Base-by-base conservation (phyloP, 1,140 invertebrate genomes). In the Archegozetes longisetosus region DNA sequence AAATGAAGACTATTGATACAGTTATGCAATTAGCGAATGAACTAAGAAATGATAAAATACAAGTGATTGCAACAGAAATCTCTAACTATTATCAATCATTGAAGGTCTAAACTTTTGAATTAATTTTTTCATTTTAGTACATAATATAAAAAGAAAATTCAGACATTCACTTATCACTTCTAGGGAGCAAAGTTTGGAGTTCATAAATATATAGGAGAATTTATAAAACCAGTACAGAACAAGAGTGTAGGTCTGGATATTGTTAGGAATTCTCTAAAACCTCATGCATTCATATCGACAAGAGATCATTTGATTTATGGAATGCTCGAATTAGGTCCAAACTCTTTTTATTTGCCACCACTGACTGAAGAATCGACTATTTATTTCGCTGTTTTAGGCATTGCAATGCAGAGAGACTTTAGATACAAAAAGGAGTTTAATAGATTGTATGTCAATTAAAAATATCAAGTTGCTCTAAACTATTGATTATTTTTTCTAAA, bases 1-100 rank as follows among this genome's bases (percentile, higher is more conserved):
- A 47, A 46, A 62, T 27, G 2, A 61, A 61, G 26, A 27, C 59
- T 23, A 47, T 61, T 14, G 59, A 61, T 32, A 61, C 59, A 6
- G n/a, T 61, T 3, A 1, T 1, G 17, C 4, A 61, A n/a, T 26
- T 61, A 13, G 17, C 23, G 13, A 13, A 12, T 2, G 59, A 6
- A n/a, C 2, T 20, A 17, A 17, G 26, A 26, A 22, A 27, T 1
- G 46, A 24, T 47, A 3, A 61, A 1, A 48, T 61, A n/a, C n/a
- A 47, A 14, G 4, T 61, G 14, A 61, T 53, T 22, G 24, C 55
- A 13, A 25, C 57, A 17, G 49, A 20, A 9, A 49, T 2, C 60
- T 61, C 59, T 2, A 1, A 9, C 6, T 61, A 61, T 61, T 2
- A 22, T 20, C 6, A 61, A 61, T 17, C 2, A 22, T 52, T 61